A percentile compares a stretch with the other conserved stretches of the same genome.
These are phyloP conservation scores for Anniella stebbinsi DNA, from an alignment of 2,797 vertebrate species.

Conservation along the genomic window DNA sequence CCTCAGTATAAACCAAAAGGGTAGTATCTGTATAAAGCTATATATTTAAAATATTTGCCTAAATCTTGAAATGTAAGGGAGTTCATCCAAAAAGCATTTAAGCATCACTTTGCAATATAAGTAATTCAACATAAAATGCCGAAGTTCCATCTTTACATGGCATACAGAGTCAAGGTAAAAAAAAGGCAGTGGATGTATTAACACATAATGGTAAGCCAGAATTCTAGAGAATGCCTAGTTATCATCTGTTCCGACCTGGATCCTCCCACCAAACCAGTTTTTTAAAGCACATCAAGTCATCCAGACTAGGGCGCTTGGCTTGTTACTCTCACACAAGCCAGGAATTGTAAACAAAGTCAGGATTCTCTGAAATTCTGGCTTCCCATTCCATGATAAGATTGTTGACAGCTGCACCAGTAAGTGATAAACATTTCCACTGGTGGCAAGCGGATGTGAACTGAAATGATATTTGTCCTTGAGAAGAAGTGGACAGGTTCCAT, in stretches of 20 bases:
- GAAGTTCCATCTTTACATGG: background rate
- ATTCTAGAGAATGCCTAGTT: background rate
- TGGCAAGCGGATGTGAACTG: background rate
- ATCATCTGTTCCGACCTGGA: too few species aligned
- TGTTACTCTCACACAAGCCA: background rate
- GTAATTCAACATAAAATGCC: background rate
- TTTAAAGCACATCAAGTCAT: background rate
- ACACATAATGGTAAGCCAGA: too few species aligned
- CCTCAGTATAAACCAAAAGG: background rate
- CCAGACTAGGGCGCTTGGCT: background rate
- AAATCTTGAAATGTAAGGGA: background rate
- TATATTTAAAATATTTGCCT: background rate
- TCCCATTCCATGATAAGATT: background rate
- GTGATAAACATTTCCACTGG: background rate
- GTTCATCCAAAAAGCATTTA: background rate
- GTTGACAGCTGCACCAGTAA: background rate
- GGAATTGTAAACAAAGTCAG: background rate
- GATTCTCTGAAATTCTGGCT: background rate
- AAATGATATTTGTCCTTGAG: background rate
- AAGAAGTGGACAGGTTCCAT: background rate
- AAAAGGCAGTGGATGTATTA: background rate
- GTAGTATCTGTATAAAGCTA: background rate
- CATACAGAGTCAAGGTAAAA: background rate
- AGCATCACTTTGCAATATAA: background rate
- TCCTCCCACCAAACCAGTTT: background rate